phyloP scores from a whole-genome alignment of 2,113 vertebrate genomes.

The Hoplias malabaricus region DNA sequence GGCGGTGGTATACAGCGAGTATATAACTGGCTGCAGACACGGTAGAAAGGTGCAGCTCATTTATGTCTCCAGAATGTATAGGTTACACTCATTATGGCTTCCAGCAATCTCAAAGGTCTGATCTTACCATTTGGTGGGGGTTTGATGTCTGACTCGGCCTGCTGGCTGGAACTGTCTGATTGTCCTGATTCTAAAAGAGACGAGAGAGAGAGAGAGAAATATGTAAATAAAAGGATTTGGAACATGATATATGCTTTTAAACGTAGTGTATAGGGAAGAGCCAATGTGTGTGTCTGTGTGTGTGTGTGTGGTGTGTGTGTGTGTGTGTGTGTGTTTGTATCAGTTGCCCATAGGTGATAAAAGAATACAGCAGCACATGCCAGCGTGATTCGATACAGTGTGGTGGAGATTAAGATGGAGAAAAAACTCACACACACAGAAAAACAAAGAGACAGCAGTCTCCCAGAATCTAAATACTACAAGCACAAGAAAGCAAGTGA shows the following conservation, averaged over 20 bases:
- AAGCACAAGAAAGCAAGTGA: conserved; percentile 36
- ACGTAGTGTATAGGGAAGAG: neutral
- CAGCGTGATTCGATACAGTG: conserved; percentile 73
- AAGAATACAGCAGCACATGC: conserved; percentile 66
- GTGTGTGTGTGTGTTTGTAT: conserved; percentile 69
- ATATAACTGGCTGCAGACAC: no score
- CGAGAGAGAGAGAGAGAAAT: conserved; percentile 11
- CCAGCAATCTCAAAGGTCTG: neutral
- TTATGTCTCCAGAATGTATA: no score
- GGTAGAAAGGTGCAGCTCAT: no score
- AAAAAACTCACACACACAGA: conserved; percentile 28
- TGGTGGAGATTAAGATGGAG: conserved; percentile 74
- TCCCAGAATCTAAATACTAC: conserved; percentile 67
- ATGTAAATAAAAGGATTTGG: neutral
- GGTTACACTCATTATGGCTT: neutral
- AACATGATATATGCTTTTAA: neutral
- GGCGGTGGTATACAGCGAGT: no score
- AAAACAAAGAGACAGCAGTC: conserved; percentile 77
- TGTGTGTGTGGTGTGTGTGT: conserved; percentile 23
- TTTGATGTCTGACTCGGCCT: conserved; percentile 93
- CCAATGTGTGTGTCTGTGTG: conserved; percentile 11
- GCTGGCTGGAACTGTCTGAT: conserved; percentile 94
- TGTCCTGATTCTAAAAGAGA: conserved; percentile 87
- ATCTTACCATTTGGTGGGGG: conserved; percentile 88
- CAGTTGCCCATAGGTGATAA: conserved; percentile 72